phyloP scores from a whole-genome alignment of 2,113 vertebrate genomes.

The Rhea pennata region DNA sequence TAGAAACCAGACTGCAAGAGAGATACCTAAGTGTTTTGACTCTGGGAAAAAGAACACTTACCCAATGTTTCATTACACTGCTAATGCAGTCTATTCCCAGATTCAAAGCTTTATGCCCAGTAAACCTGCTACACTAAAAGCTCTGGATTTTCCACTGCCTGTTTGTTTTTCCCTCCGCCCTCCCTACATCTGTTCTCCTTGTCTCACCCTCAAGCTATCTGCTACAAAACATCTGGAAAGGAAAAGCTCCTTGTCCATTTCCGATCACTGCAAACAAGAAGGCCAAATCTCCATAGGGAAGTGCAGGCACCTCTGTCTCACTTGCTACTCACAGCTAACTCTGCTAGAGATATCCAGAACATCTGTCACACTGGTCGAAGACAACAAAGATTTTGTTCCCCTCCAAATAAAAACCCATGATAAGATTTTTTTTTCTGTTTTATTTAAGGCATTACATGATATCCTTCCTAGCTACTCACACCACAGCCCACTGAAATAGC shows the following conservation, averaged over 20 bases:
- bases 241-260: neutral
- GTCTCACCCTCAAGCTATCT: neutral
- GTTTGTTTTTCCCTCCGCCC: neutral
- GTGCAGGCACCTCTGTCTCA: neutral
- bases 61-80: neutral
- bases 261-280: neutral
- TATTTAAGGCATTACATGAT: neutral
- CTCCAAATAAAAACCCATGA: neutral
- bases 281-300: neutral
- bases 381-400: neutral
- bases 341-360: neutral
- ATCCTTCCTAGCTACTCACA: neutral
- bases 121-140: neutral
- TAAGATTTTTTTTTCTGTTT: neutral
- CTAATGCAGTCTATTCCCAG: neutral
- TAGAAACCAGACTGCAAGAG: neutral
- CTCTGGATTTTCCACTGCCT: neutral
- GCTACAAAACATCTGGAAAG: neutral
- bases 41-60: neutral
- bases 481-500: neutral
- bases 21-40: neutral
- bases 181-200: neutral
- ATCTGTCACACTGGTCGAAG: neutral
- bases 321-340: neutral
- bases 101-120: neutral